These are phyloP conservation scores for Drosophila mercatorum DNA, from an alignment of 2,888 invertebrate genomes.

Conservation along the genomic window DNA sequence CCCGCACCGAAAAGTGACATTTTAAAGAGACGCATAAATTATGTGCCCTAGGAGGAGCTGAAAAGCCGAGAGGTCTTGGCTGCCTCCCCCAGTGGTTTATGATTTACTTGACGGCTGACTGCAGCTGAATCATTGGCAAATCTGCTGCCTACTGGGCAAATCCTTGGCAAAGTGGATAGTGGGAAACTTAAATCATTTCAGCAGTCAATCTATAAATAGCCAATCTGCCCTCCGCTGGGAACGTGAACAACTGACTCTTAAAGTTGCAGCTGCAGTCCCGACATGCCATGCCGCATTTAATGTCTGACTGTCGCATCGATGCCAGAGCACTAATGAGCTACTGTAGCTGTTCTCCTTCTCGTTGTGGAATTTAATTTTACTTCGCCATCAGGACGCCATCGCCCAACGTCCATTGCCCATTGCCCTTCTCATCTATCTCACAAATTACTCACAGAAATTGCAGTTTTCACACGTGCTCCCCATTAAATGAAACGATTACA, in stretches of 20 bases:
- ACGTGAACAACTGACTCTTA: constrained; percentile 40
- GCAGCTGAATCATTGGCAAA: constrained; percentile 81
- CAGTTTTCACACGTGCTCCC: constrained; percentile 83
- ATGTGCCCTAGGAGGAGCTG: constrained; percentile 38
- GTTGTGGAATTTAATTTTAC: constrained; percentile 7
- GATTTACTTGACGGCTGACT: constrained; percentile 78
- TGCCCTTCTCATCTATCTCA: constrained; percentile 3
- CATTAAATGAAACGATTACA: constrained; percentile 82
- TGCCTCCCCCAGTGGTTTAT: constrained; percentile 48
- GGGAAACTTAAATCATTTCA: constrained; percentile 10
- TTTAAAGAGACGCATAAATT: constrained; percentile 79
- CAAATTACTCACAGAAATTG: constrained; percentile 60
- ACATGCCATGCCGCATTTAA: constrained; percentile 30
- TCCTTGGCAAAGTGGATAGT: constrained; percentile 21
- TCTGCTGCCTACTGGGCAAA: constrained; percentile 57
- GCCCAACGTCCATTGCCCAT: no score
- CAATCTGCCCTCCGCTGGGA: constrained; percentile 37
- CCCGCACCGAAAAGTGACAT: constrained; percentile 64
- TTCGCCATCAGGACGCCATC: background rate
- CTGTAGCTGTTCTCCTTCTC: constrained; percentile 18
- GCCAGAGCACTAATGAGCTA: constrained; percentile 71
- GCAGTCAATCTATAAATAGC: constrained; percentile 44
- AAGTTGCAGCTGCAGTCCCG: constrained; percentile 6
- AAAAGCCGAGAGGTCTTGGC: constrained; percentile 7
- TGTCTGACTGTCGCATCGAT: constrained; percentile 53